phyloP scores from a whole-genome alignment of 2,797 vertebrate species.

The Lagorchestes hirsutus region DNA sequence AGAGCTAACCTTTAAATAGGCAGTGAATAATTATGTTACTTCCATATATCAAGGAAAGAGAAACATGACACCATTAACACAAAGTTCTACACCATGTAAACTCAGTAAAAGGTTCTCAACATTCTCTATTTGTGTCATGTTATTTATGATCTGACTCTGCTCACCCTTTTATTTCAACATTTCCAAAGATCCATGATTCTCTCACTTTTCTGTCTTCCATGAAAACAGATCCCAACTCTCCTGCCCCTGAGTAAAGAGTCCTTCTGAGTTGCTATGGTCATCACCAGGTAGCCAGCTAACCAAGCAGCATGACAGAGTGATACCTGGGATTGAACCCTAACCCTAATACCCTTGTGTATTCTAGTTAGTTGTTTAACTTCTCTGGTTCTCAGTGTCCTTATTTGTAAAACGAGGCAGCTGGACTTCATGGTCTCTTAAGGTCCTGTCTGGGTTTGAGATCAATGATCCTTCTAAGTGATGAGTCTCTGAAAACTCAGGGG shows the following conservation, averaged over 20 bases:
- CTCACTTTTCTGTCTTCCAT: background rate
- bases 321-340: background rate
- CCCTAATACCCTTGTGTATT: background rate
- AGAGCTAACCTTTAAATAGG: no score
- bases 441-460: background rate
- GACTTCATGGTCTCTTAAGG: background rate
- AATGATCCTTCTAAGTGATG: background rate
- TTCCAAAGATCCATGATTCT: background rate
- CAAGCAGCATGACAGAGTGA: background rate
- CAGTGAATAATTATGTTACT: background rate
- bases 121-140: background rate
- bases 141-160: background rate
- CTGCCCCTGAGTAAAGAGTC: background rate
- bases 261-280: background rate
- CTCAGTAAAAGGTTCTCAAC: background rate
- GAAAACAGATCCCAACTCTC: background rate
- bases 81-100: background rate
- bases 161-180: background rate
- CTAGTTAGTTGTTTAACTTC: background rate
- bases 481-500: background rate
- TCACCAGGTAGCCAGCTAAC: background rate
- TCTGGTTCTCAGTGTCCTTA: background rate
- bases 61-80: background rate
- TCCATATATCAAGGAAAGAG: background rate
- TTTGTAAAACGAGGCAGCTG: background rate